These are phyloP conservation scores for Rhinopomastus cyanomelas DNA, from an alignment of 2,113 vertebrate genomes.

Conservation along the genomic window DNA sequence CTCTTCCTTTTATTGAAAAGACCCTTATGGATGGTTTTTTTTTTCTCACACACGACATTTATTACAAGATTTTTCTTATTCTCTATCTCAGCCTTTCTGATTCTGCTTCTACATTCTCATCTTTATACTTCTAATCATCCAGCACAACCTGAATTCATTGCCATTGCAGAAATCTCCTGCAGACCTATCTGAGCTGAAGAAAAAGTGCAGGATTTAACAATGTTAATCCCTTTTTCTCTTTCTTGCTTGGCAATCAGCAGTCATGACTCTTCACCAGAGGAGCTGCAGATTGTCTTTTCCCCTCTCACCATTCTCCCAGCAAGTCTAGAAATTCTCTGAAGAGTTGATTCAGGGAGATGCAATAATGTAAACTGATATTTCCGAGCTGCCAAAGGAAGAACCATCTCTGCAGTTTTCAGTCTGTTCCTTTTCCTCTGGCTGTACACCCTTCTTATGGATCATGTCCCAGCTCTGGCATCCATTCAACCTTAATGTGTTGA, in stretches of 20 bases:
- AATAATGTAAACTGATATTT: background rate
- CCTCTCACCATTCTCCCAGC: background rate
- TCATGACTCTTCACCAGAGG: background rate
- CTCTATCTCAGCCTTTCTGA: background rate
- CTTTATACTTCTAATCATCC: background rate
- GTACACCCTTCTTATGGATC: background rate
- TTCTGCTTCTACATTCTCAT: background rate
- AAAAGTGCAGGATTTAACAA: background rate
- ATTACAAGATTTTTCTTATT: background rate
- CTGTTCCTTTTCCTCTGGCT: background rate
- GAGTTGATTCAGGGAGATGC: background rate
- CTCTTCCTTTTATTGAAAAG: background rate
- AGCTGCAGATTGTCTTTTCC: background rate
- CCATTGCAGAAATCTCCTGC: background rate
- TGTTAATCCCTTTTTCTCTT: fast-evolving
- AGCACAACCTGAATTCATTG: background rate
- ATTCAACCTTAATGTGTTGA: background rate
- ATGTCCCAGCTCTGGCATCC: background rate
- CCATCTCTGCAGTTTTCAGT: background rate
- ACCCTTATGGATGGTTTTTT: background rate
- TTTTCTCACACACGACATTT: background rate
- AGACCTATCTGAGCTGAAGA: background rate
- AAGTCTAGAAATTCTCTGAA: background rate
- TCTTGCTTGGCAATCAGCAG: background rate
- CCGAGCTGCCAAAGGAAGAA: background rate